phyloP scores from a whole-genome alignment of 2,888 invertebrate species.

The Emmelina monodactyla region DNA sequence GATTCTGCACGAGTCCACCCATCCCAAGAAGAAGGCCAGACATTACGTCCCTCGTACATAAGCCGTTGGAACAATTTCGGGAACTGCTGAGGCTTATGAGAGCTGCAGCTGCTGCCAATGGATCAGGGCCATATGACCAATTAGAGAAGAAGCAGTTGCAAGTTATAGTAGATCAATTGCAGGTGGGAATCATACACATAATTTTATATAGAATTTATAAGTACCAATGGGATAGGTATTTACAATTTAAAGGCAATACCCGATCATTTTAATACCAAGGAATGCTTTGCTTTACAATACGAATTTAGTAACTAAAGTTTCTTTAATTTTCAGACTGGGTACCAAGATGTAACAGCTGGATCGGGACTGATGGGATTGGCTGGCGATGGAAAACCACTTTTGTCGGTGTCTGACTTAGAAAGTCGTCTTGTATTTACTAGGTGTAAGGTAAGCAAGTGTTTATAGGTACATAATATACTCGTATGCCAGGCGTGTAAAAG shows the following conservation, averaged over 20 bases:
- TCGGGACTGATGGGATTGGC: conserved; percentile 87
- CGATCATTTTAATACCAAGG: no score
- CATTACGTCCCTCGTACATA: conserved; percentile 83
- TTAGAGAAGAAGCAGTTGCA: conserved; percentile 56
- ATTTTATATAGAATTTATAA: no score
- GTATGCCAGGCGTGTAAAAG: background rate
- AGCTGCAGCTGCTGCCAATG: conserved; percentile 41
- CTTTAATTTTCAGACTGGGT: conserved; percentile 61
- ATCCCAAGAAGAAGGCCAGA: conserved; percentile 85
- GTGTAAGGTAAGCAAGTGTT: conserved; percentile 75
- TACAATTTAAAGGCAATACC: no score
- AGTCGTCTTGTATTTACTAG: conserved; percentile 89
- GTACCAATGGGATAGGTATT: no score
- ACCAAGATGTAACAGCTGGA: conserved; percentile 83
- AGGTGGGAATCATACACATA: no score
- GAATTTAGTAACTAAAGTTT: background rate
- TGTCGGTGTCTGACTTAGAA: conserved; percentile 85
- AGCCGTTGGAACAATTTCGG: conserved; percentile 79
- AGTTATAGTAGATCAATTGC: conserved; percentile 54
- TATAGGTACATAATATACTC: no score
- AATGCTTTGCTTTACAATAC: no score
- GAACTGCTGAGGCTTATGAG: conserved; percentile 55
- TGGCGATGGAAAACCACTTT: conserved; percentile 80
- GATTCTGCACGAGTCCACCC: conserved; percentile 81
- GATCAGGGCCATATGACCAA: conserved; percentile 51